Evolutionary conservation across 2,797 vertebrate species (phyloP).

Genomic region (Phalanger gymnotis): DNA sequence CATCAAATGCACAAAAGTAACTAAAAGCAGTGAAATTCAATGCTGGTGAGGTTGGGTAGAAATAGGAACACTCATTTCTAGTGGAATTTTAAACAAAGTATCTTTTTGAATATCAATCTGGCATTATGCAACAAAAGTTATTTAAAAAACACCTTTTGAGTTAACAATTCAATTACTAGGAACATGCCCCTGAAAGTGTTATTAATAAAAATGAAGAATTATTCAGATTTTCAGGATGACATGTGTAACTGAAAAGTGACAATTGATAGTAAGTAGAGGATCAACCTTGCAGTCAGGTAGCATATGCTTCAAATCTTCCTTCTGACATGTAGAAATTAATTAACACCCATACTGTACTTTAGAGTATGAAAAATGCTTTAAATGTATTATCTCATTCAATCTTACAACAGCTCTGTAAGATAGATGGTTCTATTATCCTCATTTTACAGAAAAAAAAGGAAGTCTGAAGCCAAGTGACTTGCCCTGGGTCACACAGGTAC

Average conservation of each 20-base stretch:
- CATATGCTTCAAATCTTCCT: not conserved
- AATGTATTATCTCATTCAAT: not conserved
- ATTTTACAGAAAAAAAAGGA: not conserved
- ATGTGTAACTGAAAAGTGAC: not conserved
- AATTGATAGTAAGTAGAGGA: not conserved
- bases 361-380: not conserved
- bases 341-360: not conserved
- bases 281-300: not conserved
- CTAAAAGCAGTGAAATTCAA: not conserved
- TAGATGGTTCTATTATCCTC: not conserved
- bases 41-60: not conserved
- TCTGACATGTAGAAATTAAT: not conserved
- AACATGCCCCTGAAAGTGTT: not conserved
- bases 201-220: not conserved
- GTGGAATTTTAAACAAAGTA: not conserved
- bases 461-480: not conserved
- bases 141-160: not conserved
- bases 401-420: not conserved
- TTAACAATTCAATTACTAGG: not conserved
- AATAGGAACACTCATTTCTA: not conserved
- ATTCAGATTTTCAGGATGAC: not conserved
- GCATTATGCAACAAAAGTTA: not conserved
- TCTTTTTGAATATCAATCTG: not conserved
- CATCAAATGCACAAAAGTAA: not conserved
- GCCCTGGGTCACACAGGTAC: not conserved